Percentiles rank a stretch among this genome's conserved stretches.
Conservation (phyloP, 2,113 vertebrate genomes). For the Grus americana region DNA sequence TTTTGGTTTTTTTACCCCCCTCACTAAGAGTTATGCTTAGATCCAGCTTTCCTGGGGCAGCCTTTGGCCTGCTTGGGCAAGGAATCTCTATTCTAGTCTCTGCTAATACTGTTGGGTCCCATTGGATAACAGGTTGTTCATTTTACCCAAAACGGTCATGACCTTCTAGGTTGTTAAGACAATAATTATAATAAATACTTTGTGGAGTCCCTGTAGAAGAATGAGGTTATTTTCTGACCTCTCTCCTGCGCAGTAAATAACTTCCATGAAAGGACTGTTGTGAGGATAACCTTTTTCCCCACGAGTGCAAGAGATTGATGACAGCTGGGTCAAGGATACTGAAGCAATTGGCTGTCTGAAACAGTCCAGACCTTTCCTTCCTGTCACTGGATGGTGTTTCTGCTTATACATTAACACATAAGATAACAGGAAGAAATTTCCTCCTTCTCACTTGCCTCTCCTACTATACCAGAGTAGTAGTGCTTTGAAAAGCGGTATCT, state of each 20-base stretch:
- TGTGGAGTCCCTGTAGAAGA: background rate
- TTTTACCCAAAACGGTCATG: background rate
- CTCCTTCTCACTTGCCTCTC: background rate
- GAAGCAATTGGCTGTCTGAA: background rate
- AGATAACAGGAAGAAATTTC: background rate
- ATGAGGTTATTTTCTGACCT: background rate
- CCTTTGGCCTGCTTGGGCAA: background rate
- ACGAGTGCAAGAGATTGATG: background rate
- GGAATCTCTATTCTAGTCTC: background rate
- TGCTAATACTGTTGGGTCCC: background rate
- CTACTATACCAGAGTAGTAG: background rate
- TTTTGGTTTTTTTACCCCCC: background rate
- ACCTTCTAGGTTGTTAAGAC: background rate
- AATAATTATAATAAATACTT: background rate
- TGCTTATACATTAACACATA: background rate
- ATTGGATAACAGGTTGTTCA: background rate
- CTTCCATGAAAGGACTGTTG: background rate
- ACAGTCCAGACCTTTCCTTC: background rate
- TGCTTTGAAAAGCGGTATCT: background rate
- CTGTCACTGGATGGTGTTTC: background rate
- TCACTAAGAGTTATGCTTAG: background rate
- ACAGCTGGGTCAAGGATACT: background rate
- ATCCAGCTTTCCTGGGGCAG: background rate
- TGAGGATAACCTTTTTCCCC: background rate
- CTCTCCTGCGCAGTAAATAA: background rate